These are phyloP conservation scores for Ecliptopera silaceata DNA, from an alignment of 2,888 invertebrate genomes.

Conservation along the genomic window DNA sequence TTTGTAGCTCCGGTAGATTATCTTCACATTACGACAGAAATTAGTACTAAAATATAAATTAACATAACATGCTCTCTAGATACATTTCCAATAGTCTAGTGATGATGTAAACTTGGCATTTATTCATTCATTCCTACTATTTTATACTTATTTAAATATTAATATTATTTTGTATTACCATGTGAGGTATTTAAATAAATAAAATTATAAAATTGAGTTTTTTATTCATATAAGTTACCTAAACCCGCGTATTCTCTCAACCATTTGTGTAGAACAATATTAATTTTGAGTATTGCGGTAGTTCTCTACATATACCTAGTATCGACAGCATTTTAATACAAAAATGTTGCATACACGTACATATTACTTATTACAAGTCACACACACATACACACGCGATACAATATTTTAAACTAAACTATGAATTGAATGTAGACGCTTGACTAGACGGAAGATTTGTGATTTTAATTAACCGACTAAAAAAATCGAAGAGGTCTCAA, in stretches of 20 bases:
- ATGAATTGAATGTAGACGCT: background rate
- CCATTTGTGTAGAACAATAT: conserved; percentile 10
- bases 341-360: conserved; percentile 17
- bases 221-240: conserved; percentile 27
- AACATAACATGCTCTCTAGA: conserved; percentile 22
- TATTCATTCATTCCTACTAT: conserved; percentile 70
- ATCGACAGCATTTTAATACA: conserved; percentile 19
- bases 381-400: background rate
- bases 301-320: background rate
- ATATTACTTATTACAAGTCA: background rate
- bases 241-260: conserved; percentile 7
- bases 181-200: conserved; percentile 45
- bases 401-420: background rate
- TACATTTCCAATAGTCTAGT: conserved; percentile 26
- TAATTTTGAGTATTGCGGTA: conserved; percentile 5
- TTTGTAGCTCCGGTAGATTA: conserved; percentile 11
- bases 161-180: conserved; percentile 48
- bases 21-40: conserved; percentile 2
- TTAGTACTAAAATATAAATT: background rate
- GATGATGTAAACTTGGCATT: conserved; percentile 55
- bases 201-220: conserved; percentile 45
- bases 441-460: background rate
- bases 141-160: conserved; percentile 43
- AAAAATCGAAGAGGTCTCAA: no score
- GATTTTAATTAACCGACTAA: no score